These are phyloP conservation scores for Nasonia giraulti DNA, from an alignment of 1,140 invertebrate genomes.

Conservation along the genomic window DNA sequence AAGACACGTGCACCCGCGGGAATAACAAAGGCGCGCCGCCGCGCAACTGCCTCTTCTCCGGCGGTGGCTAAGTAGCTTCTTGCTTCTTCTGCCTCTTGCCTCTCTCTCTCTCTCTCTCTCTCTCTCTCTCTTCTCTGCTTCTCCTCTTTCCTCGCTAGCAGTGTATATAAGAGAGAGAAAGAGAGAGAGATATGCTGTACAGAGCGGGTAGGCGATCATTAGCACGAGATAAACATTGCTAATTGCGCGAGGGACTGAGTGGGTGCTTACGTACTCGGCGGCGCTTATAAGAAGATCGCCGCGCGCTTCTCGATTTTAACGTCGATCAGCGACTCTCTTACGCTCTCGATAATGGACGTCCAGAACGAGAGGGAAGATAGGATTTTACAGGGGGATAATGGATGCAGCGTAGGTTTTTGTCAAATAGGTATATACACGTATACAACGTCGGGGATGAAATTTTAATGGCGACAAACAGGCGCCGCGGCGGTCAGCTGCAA, in stretches of 20 bases:
- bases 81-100: background rate
- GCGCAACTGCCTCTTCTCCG: conserved; percentile 39
- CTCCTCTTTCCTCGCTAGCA: background rate
- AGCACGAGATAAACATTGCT: conserved; percentile 51
- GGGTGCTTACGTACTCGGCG: background rate
- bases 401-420: background rate
- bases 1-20: conserved; percentile 60
- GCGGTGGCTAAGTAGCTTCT: conserved; percentile 22
- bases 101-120: too few species aligned
- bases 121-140: background rate
- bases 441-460: background rate
- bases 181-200: background rate
- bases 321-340: background rate
- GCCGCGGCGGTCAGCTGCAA: background rate
- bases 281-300: background rate
- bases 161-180: background rate
- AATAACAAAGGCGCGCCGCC: conserved; percentile 56
- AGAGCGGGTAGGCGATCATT: conserved; percentile 33
- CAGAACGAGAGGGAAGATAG: background rate
- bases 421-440: background rate
- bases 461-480: background rate
- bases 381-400: too few species aligned
- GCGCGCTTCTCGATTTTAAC: conserved; percentile 2
- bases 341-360: conserved; percentile 15
- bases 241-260: conserved; percentile 22